Evolutionary conservation across 2,797 vertebrate species (phyloP), one percentile per base, ranked within the genome.

Genomic region (Parambassis ranga): DNA sequence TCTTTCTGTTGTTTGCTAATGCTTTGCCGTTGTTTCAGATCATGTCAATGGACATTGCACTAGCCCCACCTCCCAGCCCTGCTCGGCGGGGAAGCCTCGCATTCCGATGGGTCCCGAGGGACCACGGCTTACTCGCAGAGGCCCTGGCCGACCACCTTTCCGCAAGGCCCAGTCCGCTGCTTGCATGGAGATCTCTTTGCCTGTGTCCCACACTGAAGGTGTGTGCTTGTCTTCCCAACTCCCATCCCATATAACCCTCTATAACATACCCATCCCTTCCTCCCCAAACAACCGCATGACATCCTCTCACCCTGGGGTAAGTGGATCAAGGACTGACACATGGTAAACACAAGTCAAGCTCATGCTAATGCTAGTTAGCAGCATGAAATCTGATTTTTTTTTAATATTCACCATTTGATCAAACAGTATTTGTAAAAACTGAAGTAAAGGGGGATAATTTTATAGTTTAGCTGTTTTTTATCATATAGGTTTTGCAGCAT

Each of bases 131-230:
- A 94, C 94, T 84, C 96, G 96, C 76, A 95, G 97, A 61, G 95
- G 95, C 77, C 94, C 96, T 2, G 95, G 94, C 84, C 94, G 95
- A 87, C 97, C 96, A 50, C 98, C 98, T 65, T 99, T 99, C 93
- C 93, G 98, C 89, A 99, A 99, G 94, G 97, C 96, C 50, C 97
- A 98, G 90, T 99, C 98, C 58, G 98, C 97, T 71, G 98, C 98
- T 90, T 99, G 98, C 94, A 99, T 99, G 96, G 98, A 99, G 91
- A 95, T 99, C 89, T 95, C 96, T 88, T 94, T 98, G 90, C 97
- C 98, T 81, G 93, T 97, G 88, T 92, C 93, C 91, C 92, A 93
- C 90, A 92, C 95, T 84, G 97, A 99, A 97, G 98, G 97, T 98
- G 93, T 91, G 93, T 93, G 92, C 90, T 90, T 92, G 91, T 80